Evolutionary conservation across 2,113 vertebrate genomes (phyloP).

Genomic region (Chloroceryle aenea): DNA sequence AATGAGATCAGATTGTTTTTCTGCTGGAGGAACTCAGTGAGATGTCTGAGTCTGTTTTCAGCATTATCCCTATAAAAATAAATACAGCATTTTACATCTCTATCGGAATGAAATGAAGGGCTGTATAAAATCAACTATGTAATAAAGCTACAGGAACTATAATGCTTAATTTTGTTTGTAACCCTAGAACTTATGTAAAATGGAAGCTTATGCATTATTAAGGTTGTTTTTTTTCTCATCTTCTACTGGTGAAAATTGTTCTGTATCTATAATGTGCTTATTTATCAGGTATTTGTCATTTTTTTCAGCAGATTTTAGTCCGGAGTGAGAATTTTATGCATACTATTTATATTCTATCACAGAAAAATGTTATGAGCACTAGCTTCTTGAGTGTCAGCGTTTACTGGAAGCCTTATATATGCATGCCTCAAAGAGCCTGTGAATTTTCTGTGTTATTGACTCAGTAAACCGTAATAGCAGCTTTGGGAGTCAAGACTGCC

Average conservation of each 20-base stretch:
- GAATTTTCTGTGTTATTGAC: background rate
- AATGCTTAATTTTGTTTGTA: background rate
- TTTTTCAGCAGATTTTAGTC: background rate
- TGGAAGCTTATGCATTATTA: background rate
- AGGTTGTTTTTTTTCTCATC: background rate
- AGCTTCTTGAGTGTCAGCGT: background rate
- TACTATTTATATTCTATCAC: background rate
- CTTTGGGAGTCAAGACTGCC: background rate
- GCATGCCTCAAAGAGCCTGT: background rate
- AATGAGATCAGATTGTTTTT: background rate
- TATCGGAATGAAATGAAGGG: background rate
- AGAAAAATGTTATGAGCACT: background rate
- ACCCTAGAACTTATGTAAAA: background rate
- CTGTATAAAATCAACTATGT: background rate
- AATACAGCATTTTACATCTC: background rate
- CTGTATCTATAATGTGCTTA: background rate
- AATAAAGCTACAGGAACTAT: background rate
- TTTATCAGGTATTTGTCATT: background rate
- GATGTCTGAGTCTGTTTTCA: background rate
- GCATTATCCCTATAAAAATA: background rate
- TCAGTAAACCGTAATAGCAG: background rate
- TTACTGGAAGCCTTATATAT: background rate
- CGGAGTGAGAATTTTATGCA: background rate
- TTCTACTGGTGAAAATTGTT: background rate
- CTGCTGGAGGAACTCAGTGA: background rate